Base-by-base conservation (phyloP, 2,888 invertebrate species). In the Hesperia comma region DNA sequence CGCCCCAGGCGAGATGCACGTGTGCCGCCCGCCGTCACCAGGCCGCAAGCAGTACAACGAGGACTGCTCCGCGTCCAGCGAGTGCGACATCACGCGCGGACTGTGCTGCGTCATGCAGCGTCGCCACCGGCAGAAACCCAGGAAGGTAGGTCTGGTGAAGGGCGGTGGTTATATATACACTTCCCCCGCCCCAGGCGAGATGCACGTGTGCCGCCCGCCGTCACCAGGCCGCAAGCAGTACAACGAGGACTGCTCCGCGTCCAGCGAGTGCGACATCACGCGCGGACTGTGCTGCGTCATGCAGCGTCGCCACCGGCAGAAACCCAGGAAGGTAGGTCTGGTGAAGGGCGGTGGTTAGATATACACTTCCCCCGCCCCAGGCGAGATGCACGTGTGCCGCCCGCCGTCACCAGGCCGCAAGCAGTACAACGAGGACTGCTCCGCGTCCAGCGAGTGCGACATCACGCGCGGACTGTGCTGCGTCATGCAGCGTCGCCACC, bases 51-150 rank as follows among this genome's bases (percentile, higher is more conserved):
- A 96, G 79, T 96, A 97, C 91, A 97, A 96, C 77, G 97, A 97
- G 80, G 95, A 96, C 74, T 98, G 98, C 87, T 92, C 92, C 76
- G 95, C 95, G 84, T 97, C 97, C 70, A 95, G 95, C 78, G 97
- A 98, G 78, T 98, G 98, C 80, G 97, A 97, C 87, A 95, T 97
- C 76, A 94, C 95, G 67, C 94, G 97, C 61, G 97, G 97, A 21
- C 94, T 98, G 63, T 98, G 98, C 91, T 98, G 98, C 88, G 97
- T 97, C 88, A 91, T 97, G 77, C 97, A 97, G 77, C 94, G 97
- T 71, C 95, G 97, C 74, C 97, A 98, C 87, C 94, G 97, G 53
- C 97, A 97, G 92, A 95, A 96, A 74, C 95, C 97, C 0, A 94
- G 97, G 87, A 97, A 97, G 95, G 96, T 96, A 84, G 81, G 79